Evolutionary conservation across 1,140 invertebrate species (phyloP), one percentile per base, ranked within the genome.

Genomic region (Halyomorpha halys): DNA sequence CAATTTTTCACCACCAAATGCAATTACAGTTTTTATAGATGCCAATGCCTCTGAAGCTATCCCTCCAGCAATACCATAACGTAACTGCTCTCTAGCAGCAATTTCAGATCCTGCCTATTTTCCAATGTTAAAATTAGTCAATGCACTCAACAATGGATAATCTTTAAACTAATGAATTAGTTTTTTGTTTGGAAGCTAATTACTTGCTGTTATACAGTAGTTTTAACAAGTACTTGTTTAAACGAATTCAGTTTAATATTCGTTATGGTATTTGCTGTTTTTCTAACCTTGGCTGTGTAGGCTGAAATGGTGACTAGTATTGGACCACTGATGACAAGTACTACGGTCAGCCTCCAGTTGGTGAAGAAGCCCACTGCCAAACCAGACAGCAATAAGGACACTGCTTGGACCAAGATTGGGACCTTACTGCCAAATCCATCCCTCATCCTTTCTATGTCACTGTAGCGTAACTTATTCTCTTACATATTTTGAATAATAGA

Each of bases 391-490:
- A 90, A 90, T 0, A 81, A 80, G 0, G 84, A 74, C 45, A 87
- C 73, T 65, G 83, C 87, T 71, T 86, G 87, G 14, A 89, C 72
- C 69, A 94, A 86, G 60, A 87, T 85, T 6, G 84, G 85, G n/a
- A 93, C 77, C 74, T 96, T 96, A 72, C 94, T 89, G 0, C 91
- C 91, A 44, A 95, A 84, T 9, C 91, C 93, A 72, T 93, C 90
- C 73, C 93, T 86, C 68, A 95, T 80, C 74, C 92, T 89, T 21
- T 88, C 81, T 19, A 96, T 79, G 76, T 96, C 91, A 73, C 92
- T 94, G 72, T 13, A 51, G 15, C 13, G 8, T 4, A 30, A 8
- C 8, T 30, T 30, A 30, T 30, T 30, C 27, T 30, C 27, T 30
- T 30, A 30, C 3, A 4, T 30, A 30, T 30, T 30, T n/a, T n/a